phyloP scores from a whole-genome alignment of 2,888 invertebrate genomes.

The Thumatha senex region DNA sequence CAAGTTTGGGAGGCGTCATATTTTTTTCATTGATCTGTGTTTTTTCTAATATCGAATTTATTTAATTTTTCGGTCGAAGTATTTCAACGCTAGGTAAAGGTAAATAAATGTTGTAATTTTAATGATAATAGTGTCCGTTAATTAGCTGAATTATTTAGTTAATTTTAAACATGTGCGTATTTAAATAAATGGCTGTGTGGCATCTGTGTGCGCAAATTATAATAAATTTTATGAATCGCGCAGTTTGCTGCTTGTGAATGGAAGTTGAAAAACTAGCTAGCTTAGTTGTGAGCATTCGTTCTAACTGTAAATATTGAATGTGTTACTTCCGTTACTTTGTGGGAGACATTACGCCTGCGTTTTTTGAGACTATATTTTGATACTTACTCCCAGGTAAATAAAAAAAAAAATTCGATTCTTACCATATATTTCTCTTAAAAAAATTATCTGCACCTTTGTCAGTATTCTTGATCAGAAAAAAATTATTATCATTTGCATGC shows the following conservation, averaged over 20 bases:
- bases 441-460: too few relatives aligned
- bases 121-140: not conserved
- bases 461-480: too few relatives aligned
- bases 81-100: slow-evolving; percentile 27
- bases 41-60: slow-evolving; percentile 29
- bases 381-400: slow-evolving; percentile 36
- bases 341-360: slow-evolving; percentile 45
- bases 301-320: slow-evolving; percentile 61
- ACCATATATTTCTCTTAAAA: too few relatives aligned
- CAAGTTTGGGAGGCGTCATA: slow-evolving; percentile 38
- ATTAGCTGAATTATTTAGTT: not conserved
- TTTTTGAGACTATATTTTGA: slow-evolving; percentile 10
- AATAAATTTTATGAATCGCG: slow-evolving; percentile 39
- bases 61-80: slow-evolving; percentile 20
- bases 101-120: slow-evolving; percentile 21
- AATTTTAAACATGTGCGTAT: slow-evolving; percentile 1
- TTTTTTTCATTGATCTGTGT: slow-evolving; percentile 8
- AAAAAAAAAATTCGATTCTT: too few relatives aligned
- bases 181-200: slow-evolving; percentile 11
- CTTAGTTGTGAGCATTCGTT: slow-evolving; percentile 40
- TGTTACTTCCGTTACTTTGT: slow-evolving; percentile 65
- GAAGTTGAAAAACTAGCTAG: slow-evolving; percentile 63
- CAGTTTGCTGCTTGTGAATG: slow-evolving; percentile 41
- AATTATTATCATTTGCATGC: too few relatives aligned
- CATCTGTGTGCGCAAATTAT: slow-evolving; percentile 30